Evolutionary conservation across 2,113 vertebrate genomes (phyloP), one percentile per base, ranked within the genome.

Genomic region (Lepisosteus osseus): DNA sequence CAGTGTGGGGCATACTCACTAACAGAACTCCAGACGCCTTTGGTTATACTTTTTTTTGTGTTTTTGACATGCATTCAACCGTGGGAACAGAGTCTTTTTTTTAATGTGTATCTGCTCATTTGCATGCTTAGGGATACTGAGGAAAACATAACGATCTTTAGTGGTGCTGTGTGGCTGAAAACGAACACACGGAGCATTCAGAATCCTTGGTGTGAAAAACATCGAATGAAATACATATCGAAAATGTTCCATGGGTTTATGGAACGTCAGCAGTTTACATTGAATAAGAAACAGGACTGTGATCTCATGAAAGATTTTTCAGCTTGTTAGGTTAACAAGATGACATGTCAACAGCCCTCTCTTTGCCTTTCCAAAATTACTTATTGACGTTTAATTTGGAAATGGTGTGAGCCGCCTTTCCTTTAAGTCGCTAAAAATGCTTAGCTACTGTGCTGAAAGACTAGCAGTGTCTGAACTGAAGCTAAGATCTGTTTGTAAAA

Each of bases 211-310:
- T 29, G 29, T 29, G 29, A 29, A 29, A 29, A 29, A 29, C 29
- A 29, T 29, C 2, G 1, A 29, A 29, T 29, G 29, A 29, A 29
- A 29, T 29, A 29, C 2, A 29, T 29, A 29, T 29, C 29, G 29
- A 29, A 29, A 29, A 29, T 29, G 29, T 29, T 29, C 29, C 29
- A 29, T 29, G 29, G 29, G 29, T 29, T 29, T 29, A 29, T 29
- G 29, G 29, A 29, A 29, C 29, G 29, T 29, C 29, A 29, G 29
- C 29, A 29, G 29, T 29, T 7, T 15, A 66, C 43, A 66, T 47
- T n/a, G 64, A 47, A 14, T 66, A 15, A 66, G 64, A 66, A 66
- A 66, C 64, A 66, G 43, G 15, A 66, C 43, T 13, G 64, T 29
- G 54, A 51, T 67, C 17, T 29, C 47, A 54, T 54, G 44, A 67